Percentiles rank a stretch among this genome's conserved stretches.
These are phyloP conservation scores for Idaea dimidiata DNA, from an alignment of 2,888 invertebrate species.

Conservation along the genomic window DNA sequence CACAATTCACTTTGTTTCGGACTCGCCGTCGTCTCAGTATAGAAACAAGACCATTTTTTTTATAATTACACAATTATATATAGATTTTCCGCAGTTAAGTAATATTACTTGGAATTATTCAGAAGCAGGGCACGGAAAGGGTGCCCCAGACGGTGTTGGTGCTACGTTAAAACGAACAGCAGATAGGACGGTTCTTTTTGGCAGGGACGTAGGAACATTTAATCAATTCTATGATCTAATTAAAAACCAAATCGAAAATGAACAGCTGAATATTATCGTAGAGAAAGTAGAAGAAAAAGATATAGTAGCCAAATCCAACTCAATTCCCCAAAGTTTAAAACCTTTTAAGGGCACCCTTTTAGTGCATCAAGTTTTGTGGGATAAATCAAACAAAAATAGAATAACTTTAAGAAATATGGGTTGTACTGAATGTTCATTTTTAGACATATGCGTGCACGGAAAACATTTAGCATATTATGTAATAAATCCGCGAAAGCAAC, in stretches of 20 bases:
- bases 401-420: not conserved
- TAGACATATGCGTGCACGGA: too few species aligned
- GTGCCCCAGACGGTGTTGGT: slow-evolving; percentile 44
- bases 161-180: slow-evolving; percentile 27
- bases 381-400: slow-evolving; percentile 9
- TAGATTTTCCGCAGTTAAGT: slow-evolving; percentile 14
- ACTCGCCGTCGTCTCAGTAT: slow-evolving; percentile 24
- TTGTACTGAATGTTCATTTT: not conserved
- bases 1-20: slow-evolving; percentile 21
- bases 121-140: slow-evolving; percentile 43
- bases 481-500: too few species aligned
- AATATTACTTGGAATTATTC: slow-evolving; percentile 21
- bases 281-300: slow-evolving; percentile 6
- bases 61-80: slow-evolving; percentile 12
- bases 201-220: slow-evolving; percentile 11
- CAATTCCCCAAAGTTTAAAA: slow-evolving; percentile 20
- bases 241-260: slow-evolving; percentile 2
- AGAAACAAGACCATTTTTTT: slow-evolving; percentile 25
- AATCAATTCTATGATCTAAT: slow-evolving; percentile 3
- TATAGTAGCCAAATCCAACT: slow-evolving; percentile 9
- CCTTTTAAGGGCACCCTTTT: slow-evolving; percentile 24
- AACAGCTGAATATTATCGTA: slow-evolving; percentile 10
- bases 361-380: slow-evolving; percentile 24
- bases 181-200: slow-evolving; percentile 10
- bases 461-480: too few species aligned